Base-by-base conservation (phyloP, 2,797 vertebrate genomes). In the Lagodon rhomboides region DNA sequence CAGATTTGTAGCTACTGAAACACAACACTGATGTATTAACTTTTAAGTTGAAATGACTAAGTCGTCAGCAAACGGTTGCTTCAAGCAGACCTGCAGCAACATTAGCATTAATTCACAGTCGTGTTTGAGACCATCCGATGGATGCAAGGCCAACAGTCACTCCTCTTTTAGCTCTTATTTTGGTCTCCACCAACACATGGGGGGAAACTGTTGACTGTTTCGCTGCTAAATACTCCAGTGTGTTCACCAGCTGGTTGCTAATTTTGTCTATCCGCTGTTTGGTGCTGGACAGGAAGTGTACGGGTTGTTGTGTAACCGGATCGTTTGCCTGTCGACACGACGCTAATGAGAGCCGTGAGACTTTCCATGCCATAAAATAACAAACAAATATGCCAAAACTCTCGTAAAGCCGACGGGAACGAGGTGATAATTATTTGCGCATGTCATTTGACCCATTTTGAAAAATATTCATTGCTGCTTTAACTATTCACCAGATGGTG, bases 401-500 rank as follows among this genome's bases (percentile, higher is more conserved):
- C 34, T 27, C 34, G 0, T 34, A 30, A 25, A 67, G 56, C 22
- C 17, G 46, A 46, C 25, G 3, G 3, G 23, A 54, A 62, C 0
- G 3, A 8, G 38, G 59, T 34, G 27, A 30, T 41, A 27, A 47
- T 53, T 9, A 51, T 25, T 12, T 18, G 11, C 15, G 11, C 41
- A 38, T 6, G 1, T 22, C 9, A 55, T 2, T 5, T 51, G 17
- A 51, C 13, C 47, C 8, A 13, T 77, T 55, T 60, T 23, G 62
- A 23, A 60, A 54, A 34, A 34, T 51, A 68, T 56, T 53, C 12
- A 20, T 34, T 27, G 30, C 5, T 66, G 30, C 49, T 56, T 59
- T 66, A 67, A 73, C 55, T 70, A 44, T 38, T 68, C 44, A 50
- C 38, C 68, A 82, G 68, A 34, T 68, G 73, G 34, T 34, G 38